Base-by-base conservation (phyloP, 64 coral and sea anemone species). In the Astreopora myriophthalma region DNA sequence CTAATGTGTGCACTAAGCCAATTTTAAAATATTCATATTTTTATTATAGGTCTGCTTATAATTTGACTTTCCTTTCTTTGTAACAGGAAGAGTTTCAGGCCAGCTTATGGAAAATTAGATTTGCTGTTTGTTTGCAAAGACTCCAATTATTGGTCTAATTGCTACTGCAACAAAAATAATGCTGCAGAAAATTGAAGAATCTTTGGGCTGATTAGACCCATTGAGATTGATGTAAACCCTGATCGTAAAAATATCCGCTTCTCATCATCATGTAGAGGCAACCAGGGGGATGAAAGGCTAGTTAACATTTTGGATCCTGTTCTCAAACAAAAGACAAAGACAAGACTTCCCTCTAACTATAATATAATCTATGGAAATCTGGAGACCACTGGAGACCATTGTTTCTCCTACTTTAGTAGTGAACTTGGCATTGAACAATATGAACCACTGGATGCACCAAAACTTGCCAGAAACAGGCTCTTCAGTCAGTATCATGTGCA, bases 191-290 rank as follows among this genome's bases (percentile, higher is more conserved):
- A 79, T 93, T 48, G 44, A 79, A 6, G 32, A n/a, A 24, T 8
- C 55, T 30, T 19, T 93, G 49, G 91, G 1, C 73, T 93, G 4
- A 42, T 14, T 48, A 32, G 34, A 3, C 83, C 84, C 12, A 16
- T 76, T 28, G 17, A 79, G 29, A 48, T 87, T 76, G 72, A 77
- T 10, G 40, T 32, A 11, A 87, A 68, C 44, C 84, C 91, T 69
- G 91, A 93, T 48, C 69, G 83, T 19, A 28, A 48, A 26, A 93
- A 93, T 60, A 79, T 93, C 24, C 86, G 46, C n/a, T 93, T 86
- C 86, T 26, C 30, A 38, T 86, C 73, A 48, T 42, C 24, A 28
- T 37, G n/a, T 22, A 85, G 90, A 46, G 37, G 37, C 12, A 46
- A 78, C 46, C 49, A 34, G 23, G 91, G 57, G 8, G 25, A 77